phyloP scores from a whole-genome alignment of 2,113 vertebrate genomes.

The Arvicanthis niloticus region DNA sequence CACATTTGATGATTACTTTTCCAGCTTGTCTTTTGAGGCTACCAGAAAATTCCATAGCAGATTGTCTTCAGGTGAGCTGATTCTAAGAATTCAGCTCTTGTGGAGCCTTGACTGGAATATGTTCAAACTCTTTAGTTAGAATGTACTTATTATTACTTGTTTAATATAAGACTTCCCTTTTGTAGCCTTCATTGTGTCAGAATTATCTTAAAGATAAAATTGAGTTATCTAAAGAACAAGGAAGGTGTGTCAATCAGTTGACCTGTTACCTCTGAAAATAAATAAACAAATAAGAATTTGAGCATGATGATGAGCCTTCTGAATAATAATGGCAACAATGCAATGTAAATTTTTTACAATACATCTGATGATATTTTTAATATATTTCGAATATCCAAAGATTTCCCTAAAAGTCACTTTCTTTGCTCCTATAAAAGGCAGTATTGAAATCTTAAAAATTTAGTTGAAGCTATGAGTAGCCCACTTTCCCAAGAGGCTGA shows the following conservation, averaged over 20 bases:
- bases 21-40: background rate
- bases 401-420: conserved; percentile 47
- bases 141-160: background rate
- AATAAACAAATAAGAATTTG: conserved; percentile 48
- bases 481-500: background rate
- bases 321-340: conserved; percentile 69
- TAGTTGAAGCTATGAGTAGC: background rate
- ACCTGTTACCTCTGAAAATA: conserved; percentile 77
- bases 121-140: background rate
- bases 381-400: background rate
- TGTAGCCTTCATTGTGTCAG: background rate
- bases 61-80: background rate
- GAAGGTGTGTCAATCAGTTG: conserved; percentile 64
- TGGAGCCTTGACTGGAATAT: background rate
- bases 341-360: conserved; percentile 60
- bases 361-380: background rate
- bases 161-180: background rate
- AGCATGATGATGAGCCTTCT: conserved; percentile 75
- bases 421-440: background rate
- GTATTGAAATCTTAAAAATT: background rate
- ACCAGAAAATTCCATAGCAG: background rate
- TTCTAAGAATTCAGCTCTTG: background rate
- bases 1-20: background rate
- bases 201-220: conserved; percentile 16
- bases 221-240: background rate